Percentiles rank a stretch among this genome's conserved stretches.
Evolutionary conservation across 2,888 invertebrate species (phyloP).

Genomic region (Liposcelis brunnea): DNA sequence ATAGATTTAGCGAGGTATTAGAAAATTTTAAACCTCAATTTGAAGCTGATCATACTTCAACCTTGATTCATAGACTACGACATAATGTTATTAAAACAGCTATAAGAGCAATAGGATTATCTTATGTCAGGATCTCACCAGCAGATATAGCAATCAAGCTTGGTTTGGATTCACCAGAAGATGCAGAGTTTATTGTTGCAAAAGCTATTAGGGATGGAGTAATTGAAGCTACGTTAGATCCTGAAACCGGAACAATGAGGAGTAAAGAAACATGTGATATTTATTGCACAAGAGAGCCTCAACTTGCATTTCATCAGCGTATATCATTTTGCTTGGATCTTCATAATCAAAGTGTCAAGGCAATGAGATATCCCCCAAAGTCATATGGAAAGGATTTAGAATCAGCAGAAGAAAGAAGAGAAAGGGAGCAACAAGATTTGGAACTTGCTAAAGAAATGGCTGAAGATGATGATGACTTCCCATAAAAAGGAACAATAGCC

Average conservation of each 20-base stretch:
- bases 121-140: slow-evolving; percentile 91
- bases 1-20: slow-evolving; percentile 82
- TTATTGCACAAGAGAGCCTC: slow-evolving; percentile 91
- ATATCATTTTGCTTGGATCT: slow-evolving; percentile 95
- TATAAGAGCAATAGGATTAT: slow-evolving; percentile 84
- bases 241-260: slow-evolving; percentile 89
- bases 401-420: slow-evolving; percentile 89
- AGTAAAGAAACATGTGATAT: slow-evolving; percentile 95
- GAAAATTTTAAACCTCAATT: slow-evolving; percentile 84
- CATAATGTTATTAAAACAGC: slow-evolving; percentile 99
- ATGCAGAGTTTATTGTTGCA: slow-evolving; percentile 97
- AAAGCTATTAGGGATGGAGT: slow-evolving; percentile 97
- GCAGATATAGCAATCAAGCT: slow-evolving; percentile 88
- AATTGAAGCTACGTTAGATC: slow-evolving; percentile 93
- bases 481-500: slow-evolving; percentile 11
- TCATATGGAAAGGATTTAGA: slow-evolving; percentile 97
- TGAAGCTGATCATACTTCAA: slow-evolving; percentile 86
- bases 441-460: slow-evolving; percentile 99
- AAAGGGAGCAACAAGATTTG: slow-evolving; percentile 92
- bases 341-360: slow-evolving; percentile 97
- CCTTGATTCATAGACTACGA: slow-evolving; percentile 81
- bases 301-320: slow-evolving; percentile 89
- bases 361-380: slow-evolving; percentile 98
- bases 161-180: slow-evolving; percentile 85
- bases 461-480: slow-evolving; percentile 85